Conservation (phyloP, 2,888 invertebrate species). For the Sphaerophoria taeniata region DNA sequence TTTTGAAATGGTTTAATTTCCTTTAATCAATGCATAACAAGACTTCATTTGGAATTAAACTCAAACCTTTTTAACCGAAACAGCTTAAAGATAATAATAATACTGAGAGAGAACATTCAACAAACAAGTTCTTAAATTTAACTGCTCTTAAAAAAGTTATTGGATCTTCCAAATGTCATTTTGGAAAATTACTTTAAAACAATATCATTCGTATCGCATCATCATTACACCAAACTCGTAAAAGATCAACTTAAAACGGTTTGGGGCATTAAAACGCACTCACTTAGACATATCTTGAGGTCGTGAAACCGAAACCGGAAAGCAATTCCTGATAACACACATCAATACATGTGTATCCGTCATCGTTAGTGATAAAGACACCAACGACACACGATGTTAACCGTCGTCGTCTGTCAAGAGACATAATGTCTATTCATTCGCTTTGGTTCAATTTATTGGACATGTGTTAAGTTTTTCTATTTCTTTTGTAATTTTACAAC, state of each 20-base stretch:
- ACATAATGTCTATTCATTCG: conserved; percentile 51
- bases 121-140: no score
- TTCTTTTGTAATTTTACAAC: conserved; percentile 15
- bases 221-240: no score
- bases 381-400: not conserved
- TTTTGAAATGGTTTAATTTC: no score
- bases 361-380: conserved; percentile 19
- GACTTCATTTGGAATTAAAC: no score
- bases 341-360: conserved; percentile 37
- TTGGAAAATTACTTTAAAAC: not conserved
- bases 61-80: no score
- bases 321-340: conserved; percentile 56
- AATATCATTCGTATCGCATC: not conserved
- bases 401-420: conserved; percentile 27
- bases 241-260: conserved; percentile 34
- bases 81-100: no score
- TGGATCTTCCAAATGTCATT: no score
- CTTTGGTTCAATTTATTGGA: conserved; percentile 9
- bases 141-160: no score
- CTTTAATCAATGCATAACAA: no score
- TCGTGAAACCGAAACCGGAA: conserved; percentile 65
- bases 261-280: conserved; percentile 50
- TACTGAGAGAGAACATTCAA: no score
- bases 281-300: conserved; percentile 36
- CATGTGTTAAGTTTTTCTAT: no score